Percentiles rank a stretch among this genome's conserved stretches.
Evolutionary conservation across 2,113 vertebrate species (phyloP).

Genomic region (Irena cyanogastra): DNA sequence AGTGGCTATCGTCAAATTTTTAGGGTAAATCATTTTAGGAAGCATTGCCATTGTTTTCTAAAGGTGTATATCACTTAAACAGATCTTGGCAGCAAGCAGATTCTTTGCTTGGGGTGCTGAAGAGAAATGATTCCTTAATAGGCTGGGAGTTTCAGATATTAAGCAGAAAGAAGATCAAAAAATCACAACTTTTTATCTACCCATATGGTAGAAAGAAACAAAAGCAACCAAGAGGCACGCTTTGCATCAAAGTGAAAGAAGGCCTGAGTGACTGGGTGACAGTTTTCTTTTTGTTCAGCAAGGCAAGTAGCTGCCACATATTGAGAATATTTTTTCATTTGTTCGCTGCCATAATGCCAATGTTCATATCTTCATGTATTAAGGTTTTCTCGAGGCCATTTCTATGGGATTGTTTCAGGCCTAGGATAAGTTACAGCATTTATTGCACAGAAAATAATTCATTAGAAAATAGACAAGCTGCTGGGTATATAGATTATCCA

Average conservation of each 20-base stretch:
- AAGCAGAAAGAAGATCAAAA: neutral
- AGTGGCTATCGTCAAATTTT: constrained; percentile 11
- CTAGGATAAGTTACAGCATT: neutral
- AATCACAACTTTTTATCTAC: neutral
- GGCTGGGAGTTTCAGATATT: neutral
- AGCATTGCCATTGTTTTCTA: neutral
- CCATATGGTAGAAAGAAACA: neutral
- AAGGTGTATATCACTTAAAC: neutral
- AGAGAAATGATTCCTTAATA: neutral
- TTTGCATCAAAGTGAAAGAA: neutral
- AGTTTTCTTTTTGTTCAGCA: neutral
- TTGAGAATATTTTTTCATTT: neutral
- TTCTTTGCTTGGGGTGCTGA: neutral
- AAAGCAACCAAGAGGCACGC: neutral
- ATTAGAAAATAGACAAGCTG: neutral
- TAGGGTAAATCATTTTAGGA: constrained; percentile 38
- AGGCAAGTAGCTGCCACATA: neutral
- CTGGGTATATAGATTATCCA: neutral
- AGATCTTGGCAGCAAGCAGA: neutral
- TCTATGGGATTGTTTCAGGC: neutral
- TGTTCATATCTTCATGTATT: neutral
- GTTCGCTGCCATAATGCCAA: neutral
- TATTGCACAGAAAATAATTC: neutral
- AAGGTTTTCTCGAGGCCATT: neutral
- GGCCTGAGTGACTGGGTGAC: neutral